phyloP scores from a whole-genome alignment of 1,140 invertebrate species.

The Apis laboriosa region DNA sequence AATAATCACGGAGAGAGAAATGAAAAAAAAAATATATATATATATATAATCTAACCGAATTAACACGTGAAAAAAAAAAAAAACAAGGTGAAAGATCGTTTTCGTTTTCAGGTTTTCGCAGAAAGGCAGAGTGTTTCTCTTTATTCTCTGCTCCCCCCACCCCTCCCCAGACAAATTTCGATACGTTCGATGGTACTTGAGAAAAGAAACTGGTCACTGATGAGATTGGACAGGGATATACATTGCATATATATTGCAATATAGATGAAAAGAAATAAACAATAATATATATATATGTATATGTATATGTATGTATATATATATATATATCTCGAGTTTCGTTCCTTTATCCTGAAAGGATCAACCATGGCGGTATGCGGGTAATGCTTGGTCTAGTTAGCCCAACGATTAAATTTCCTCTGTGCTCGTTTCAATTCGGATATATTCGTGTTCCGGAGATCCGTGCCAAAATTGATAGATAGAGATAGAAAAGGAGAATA shows the following conservation, averaged over 20 bases:
- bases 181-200: background rate
- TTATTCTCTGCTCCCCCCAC: too few species aligned
- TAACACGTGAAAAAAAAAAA: background rate
- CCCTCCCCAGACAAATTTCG: background rate
- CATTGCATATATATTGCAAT: too few species aligned
- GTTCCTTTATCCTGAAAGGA: slow-evolving; percentile 50
- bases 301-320: too few species aligned
- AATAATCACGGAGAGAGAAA: background rate
- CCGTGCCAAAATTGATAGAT: background rate
- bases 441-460: background rate
- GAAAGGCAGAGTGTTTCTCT: background rate
- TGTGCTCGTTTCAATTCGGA: slow-evolving; percentile 17
- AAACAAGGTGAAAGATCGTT: slow-evolving; percentile 7
- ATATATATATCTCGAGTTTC: background rate
- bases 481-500: background rate
- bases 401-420: slow-evolving; percentile 45
- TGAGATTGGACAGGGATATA: background rate
- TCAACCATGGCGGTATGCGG: slow-evolving; percentile 62
- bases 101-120: slow-evolving; percentile 19
- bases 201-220: background rate
- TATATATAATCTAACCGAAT: background rate
- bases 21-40: too few species aligned
- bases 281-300: too few species aligned
- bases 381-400: slow-evolving; percentile 68
- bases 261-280: too few species aligned